These are phyloP conservation scores for Lepus europaeus DNA, from an alignment of 2,113 vertebrate species.

Conservation along the genomic window DNA sequence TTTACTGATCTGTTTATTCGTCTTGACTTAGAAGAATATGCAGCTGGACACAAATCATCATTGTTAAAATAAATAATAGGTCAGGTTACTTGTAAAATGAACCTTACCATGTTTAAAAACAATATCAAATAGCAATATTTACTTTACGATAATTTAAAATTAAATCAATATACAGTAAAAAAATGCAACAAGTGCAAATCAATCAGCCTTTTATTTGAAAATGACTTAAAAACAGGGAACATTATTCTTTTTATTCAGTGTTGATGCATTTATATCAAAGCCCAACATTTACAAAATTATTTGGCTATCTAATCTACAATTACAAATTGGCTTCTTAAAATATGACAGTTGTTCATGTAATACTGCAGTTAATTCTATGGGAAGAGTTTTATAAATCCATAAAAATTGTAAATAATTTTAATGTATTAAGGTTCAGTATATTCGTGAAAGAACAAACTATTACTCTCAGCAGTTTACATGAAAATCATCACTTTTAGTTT, in stretches of 20 bases:
- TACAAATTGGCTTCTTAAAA: conserved; percentile 22
- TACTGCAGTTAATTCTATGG: neutral
- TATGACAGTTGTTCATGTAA: neutral
- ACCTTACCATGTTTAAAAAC: conserved; percentile 1
- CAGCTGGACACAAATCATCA: neutral
- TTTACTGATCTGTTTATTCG: neutral
- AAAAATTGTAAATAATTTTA: conserved; percentile 71
- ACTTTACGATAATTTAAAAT: conserved; percentile 42
- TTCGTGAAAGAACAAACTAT: conserved; percentile 81
- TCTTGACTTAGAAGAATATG: conserved; percentile 13
- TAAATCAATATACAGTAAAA: conserved; percentile 35
- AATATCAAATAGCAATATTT: conserved; percentile 40
- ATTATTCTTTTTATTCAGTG: neutral
- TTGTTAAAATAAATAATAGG: conserved; percentile 46
- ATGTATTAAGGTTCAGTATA: conserved; percentile 67
- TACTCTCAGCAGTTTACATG: conserved; percentile 74
- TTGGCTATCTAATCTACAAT: neutral
- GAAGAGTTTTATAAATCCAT: conserved; percentile 57
- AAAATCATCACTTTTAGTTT: conserved; percentile 75
- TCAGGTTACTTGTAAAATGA: conserved; percentile 34
- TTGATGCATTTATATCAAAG: conserved; percentile 19
- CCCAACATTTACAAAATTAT: neutral
- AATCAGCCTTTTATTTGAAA: neutral
- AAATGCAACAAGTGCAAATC: conserved; percentile 57
- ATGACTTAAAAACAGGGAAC: neutral